phyloP scores from a whole-genome alignment of 2,888 invertebrate genomes.

The Orthonevra nobilis region DNA sequence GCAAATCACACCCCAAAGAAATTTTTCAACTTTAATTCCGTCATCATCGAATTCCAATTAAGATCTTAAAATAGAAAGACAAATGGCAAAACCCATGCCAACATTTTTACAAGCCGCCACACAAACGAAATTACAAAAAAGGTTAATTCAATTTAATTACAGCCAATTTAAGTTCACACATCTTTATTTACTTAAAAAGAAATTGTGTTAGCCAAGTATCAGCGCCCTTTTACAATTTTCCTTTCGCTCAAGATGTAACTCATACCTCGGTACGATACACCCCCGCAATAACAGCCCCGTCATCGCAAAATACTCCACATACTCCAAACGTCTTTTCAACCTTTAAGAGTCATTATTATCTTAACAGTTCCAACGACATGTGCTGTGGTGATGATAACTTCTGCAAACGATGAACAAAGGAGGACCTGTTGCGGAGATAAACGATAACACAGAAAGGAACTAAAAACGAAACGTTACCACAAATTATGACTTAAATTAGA shows the following conservation, averaged over 20 bases:
- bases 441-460: neutral
- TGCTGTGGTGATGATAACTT: neutral
- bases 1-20: too few species aligned
- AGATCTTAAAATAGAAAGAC: too few species aligned
- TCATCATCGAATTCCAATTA: too few species aligned
- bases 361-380: too few species aligned
- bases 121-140: neutral
- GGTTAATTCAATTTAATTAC: neutral
- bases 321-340: neutral
- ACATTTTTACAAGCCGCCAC: too few species aligned
- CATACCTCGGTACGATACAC: too few species aligned
- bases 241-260: too few species aligned
- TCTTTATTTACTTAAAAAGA: neutral
- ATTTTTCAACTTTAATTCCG: too few species aligned
- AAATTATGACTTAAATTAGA: conserved; percentile 44
- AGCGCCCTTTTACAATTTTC: too few species aligned
- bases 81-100: too few species aligned
- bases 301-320: neutral
- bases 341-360: conserved; percentile 1
- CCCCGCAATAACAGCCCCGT: too few species aligned
- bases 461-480: conserved; percentile 27
- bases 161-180: conserved; percentile 2
- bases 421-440: conserved; percentile 6
- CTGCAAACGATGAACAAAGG: neutral
- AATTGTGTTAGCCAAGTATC: neutral